Conservation (phyloP, 2,113 vertebrate species). For the Cricetomys ansorgei region DNA sequence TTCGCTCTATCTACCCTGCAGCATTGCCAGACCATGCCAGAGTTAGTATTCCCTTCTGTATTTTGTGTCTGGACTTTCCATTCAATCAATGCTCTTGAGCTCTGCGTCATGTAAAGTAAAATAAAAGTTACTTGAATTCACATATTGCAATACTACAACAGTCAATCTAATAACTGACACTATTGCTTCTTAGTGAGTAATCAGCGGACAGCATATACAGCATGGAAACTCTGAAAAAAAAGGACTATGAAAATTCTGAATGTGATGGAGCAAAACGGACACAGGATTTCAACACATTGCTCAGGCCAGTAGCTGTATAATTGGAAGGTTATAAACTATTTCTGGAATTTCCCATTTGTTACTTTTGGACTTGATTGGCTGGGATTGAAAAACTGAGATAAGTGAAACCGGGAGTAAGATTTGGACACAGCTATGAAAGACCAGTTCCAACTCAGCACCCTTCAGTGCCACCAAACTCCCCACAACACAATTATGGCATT, state of each 20-base stretch:
- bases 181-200: background rate
- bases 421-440: background rate
- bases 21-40: too few species aligned
- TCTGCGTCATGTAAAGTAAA: background rate
- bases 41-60: background rate
- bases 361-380: background rate
- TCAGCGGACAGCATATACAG: background rate
- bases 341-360: background rate
- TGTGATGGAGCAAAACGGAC: background rate
- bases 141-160: background rate
- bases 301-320: background rate
- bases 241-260: background rate
- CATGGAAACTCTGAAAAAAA: background rate
- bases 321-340: background rate
- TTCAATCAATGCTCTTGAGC: background rate
- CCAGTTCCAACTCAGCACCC: background rate
- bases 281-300: background rate
- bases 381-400: background rate
- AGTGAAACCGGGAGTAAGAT: background rate
- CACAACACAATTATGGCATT: background rate
- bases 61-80: background rate
- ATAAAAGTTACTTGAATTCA: background rate
- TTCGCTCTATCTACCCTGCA: background rate
- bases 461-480: background rate
- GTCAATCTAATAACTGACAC: background rate